Evolutionary conservation across 2,888 invertebrate species (phyloP), one percentile per base, ranked within the genome.

Genomic region (Chrysina gloriosa): DNA sequence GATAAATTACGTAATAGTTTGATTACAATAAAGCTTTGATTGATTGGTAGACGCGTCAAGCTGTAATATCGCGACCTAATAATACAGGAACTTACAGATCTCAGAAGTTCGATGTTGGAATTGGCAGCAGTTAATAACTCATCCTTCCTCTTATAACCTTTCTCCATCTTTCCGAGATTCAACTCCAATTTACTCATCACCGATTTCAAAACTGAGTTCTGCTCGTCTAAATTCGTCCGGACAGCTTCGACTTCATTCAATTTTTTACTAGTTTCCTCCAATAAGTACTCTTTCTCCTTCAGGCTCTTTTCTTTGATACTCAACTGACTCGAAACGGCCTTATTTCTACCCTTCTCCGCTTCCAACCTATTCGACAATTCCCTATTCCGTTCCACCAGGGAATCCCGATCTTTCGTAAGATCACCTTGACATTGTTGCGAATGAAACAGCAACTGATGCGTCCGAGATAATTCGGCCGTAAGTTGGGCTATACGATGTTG

Each of bases 391-490:
- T 76, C 70, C 77, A 78, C 63, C 68, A 70, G 19, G 71, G 65
- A 58, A 79, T 71, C 68, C 76, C 72, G 71, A 76, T 63, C 76
- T 81, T 79, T 78, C 79, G 29, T 79, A 76, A 0, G 80, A 72
- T 85, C 83, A 75, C 87, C 86, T 9, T 84, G 78, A 67, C 82
- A 83, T 69, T 86, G 86, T 71, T 86, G 86, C 1, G 83, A 83
- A 69, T 85, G 82, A 58, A 84, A 84, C 5, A 86, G 76, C 69
- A 86, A 73, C 74, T 86, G 85, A 72, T 85, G 85, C 21, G 85
- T 76, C 67, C 84, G 79, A 54, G 82, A 83, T 5, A 85, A 80
- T 72, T 87, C 86, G 0, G 84, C 82, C 7, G 83, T 79, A 3
- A 86, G 75, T 75, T 85, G 85, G 0, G 84, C 84, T 9, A 85